Percentiles rank a stretch among this genome's conserved stretches.
Evolutionary conservation across 2,797 vertebrate genomes (phyloP).

Genomic region (Balearica regulorum): DNA sequence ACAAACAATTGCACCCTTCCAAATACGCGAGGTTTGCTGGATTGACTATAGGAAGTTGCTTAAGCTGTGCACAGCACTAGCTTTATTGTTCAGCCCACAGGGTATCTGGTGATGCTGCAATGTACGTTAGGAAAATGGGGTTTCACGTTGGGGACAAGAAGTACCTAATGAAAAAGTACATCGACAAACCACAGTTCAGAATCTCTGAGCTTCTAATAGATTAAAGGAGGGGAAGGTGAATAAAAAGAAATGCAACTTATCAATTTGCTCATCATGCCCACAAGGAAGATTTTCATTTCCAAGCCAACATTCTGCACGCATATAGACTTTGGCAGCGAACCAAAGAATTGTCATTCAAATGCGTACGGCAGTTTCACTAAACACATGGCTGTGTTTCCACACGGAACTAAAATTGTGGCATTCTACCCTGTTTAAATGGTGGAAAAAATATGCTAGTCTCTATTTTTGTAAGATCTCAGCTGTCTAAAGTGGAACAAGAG

Average conservation of each 20-base stretch:
- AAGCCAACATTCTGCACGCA: background rate
- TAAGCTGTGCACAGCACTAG: background rate
- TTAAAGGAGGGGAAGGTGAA: background rate
- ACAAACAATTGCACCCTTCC: background rate
- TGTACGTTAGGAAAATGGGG: background rate
- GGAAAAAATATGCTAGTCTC: background rate
- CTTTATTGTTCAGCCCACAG: background rate
- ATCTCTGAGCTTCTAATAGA: background rate
- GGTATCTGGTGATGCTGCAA: background rate
- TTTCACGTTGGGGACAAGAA: background rate
- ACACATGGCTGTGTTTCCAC: background rate
- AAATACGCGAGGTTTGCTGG: background rate
- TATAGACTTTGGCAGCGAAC: background rate
- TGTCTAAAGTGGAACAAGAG: background rate
- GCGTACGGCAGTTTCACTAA: background rate
- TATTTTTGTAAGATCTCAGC: background rate
- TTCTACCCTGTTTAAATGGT: background rate
- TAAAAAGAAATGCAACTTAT: background rate
- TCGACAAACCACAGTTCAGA: background rate
- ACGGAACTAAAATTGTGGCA: background rate
- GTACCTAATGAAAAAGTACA: background rate
- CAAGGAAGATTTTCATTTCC: background rate
- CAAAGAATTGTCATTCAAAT: background rate
- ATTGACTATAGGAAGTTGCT: background rate
- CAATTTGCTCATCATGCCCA: background rate